Conservation (phyloP, 2,797 vertebrate genomes). For the Rhabdomys pumilio region DNA sequence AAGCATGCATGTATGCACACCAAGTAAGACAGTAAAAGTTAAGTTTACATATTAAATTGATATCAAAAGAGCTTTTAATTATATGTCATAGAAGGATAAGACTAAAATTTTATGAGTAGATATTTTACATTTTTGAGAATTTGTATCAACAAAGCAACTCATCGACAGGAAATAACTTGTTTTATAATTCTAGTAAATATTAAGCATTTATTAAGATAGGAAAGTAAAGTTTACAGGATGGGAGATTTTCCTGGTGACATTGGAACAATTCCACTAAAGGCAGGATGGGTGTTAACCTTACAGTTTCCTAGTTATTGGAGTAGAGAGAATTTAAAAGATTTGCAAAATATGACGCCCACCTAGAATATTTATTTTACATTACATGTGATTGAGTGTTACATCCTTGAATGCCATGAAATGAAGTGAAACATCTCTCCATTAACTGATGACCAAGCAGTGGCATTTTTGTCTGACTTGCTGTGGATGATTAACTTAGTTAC, state of each 20-base stretch:
- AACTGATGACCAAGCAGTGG: background rate
- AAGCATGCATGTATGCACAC: background rate
- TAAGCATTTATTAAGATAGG: conserved; percentile 49
- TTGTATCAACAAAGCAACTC: background rate
- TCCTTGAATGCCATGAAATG: background rate
- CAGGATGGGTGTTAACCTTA: conserved; percentile 72
- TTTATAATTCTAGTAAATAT: conserved; percentile 57
- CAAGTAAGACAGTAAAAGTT: conserved; percentile 27
- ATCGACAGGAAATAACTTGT: conserved; percentile 1
- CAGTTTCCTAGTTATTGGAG: conserved; percentile 64
- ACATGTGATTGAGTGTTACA: background rate
- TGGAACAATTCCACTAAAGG: conserved; percentile 66
- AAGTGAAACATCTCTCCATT: background rate
- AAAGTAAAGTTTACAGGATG: conserved; percentile 69
- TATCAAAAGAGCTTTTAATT: background rate
- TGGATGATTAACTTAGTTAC: background rate
- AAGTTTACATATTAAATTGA: background rate
- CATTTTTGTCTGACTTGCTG: background rate
- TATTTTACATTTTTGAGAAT: conserved; percentile 38
- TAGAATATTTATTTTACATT: conserved; percentile 12
- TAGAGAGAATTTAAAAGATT: conserved; percentile 60
- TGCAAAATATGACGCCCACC: background rate
- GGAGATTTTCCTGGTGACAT: conserved; percentile 62
- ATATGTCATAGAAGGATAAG: conserved; percentile 10
- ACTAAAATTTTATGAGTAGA: background rate